Evolutionary conservation across 2,888 invertebrate species (phyloP).

Genomic region (Drosophila antonietae): DNA sequence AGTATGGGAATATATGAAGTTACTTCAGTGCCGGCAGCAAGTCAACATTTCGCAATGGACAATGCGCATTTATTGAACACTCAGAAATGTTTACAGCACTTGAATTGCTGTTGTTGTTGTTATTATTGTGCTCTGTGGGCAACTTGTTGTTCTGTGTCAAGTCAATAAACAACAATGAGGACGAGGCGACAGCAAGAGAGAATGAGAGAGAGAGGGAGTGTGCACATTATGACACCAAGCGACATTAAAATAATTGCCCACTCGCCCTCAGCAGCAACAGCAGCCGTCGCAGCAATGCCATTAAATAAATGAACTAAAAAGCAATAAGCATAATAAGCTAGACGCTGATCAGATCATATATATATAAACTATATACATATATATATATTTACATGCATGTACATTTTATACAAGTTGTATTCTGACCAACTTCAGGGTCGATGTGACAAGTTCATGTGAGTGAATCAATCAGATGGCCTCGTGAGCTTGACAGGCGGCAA

Average conservation of each 20-base stretch:
- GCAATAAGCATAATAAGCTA: conserved; percentile 70
- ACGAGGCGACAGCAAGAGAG: too few species aligned
- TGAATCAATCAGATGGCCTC: conserved; percentile 68
- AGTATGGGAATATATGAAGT: neutral
- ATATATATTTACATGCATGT: conserved; percentile 1
- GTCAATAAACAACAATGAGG: neutral
- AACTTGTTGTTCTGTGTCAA: conserved; percentile 24
- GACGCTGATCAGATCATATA: conserved; percentile 38
- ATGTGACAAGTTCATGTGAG: conserved; percentile 64
- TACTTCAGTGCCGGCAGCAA: conserved; percentile 5
- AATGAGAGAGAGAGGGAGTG: neutral
- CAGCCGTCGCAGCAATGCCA: conserved; percentile 41
- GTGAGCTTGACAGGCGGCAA: conserved; percentile 34
- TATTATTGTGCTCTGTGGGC: conserved; percentile 12
- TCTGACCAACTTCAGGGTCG: conserved; percentile 67
- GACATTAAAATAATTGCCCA: conserved; percentile 58
- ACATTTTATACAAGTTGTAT: neutral
- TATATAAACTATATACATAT: conserved; percentile 18
- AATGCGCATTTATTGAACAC: conserved; percentile 29
- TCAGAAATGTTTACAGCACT: conserved; percentile 27
- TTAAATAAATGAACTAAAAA: conserved; percentile 75
- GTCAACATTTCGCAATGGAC: conserved; percentile 39
- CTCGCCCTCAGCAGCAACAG: conserved; percentile 4
- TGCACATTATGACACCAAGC: conserved; percentile 36
- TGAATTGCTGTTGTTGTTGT: neutral